Evolutionary conservation across 2,797 vertebrate species (phyloP), one percentile per base, ranked within the genome.

Genomic region (Rhadinocentrus ornatus): DNA sequence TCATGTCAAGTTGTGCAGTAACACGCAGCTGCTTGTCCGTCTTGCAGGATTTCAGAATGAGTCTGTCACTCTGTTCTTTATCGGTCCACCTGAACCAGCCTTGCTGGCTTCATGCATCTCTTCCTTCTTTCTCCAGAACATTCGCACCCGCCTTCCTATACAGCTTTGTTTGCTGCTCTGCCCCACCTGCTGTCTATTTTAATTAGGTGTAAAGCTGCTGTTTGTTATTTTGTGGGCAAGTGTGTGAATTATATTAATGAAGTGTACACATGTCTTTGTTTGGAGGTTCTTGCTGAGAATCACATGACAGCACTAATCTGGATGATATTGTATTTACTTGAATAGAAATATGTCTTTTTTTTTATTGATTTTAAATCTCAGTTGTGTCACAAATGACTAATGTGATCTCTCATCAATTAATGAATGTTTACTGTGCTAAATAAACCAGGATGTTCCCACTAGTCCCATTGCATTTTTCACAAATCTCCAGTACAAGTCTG

Each of bases 181-280:
- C 65, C 27, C 69, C 10, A 50, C 82, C 75, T 71, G 78, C 83
- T 81, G 79, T 37, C 63, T 61, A 61, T 76, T 65, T 80, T 88
- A 86, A 90, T 88, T 86, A 73, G 69, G 27, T 77, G 72, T 57
- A 80, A 85, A 80, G 54, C 63, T 34, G 18, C 61, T 60, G 7
- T 79, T 76, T 61, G 26, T 60, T 31, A 66, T 67, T 54, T 52
- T 65, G 46, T 65, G 44, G 60, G 60, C 10, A 13, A 1, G 29
- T 64, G 54, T 54, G 62, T 69, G 53, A 48, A 48, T 1, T 48
- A 22, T 48, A 11, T 48, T 48, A n/a, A 22, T 41, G 39, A 39
- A 34, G 20, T 35, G 34, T 52, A 20, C 53, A 37, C 31, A 6
- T 41, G n/a, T 66, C 22, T 58, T 46, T 29, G 13, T 73, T 32